phyloP scores from a whole-genome alignment of 2,113 vertebrate species.

The Erythrocercus mccallii region DNA sequence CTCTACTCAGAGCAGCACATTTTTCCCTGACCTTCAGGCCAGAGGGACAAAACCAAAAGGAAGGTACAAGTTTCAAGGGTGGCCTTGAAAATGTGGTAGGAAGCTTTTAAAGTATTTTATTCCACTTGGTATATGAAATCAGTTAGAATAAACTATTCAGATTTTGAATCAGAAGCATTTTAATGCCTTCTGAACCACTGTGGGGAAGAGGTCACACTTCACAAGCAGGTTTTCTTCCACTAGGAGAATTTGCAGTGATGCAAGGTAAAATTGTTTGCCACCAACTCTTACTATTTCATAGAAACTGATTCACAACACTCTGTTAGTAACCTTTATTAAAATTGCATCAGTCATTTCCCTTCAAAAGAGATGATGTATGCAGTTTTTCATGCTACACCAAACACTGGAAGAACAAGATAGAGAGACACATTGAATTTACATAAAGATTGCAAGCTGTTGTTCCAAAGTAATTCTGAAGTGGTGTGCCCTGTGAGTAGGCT shows the following conservation, averaged over 20 bases:
- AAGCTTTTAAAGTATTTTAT: not conserved
- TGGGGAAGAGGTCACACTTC: not conserved
- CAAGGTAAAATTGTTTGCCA: constrained; percentile 29
- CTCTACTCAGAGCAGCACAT: not conserved
- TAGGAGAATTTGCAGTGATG: not conserved
- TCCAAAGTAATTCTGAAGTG: constrained; percentile 73
- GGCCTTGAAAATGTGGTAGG: not conserved
- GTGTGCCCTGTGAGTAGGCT: constrained; percentile 65
- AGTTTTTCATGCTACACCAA: constrained; percentile 59
- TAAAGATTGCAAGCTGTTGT: constrained; percentile 80
- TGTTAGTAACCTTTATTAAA: constrained; percentile 74
- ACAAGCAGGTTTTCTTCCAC: not conserved
- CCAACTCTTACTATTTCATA: not conserved
- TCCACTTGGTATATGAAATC: constrained; percentile 6
- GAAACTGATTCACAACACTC: constrained; percentile 40
- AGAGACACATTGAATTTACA: constrained; percentile 67
- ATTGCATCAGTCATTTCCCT: constrained; percentile 65
- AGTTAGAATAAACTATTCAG: not conserved
- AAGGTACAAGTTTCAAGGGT: not conserved
- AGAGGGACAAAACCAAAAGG: not conserved
- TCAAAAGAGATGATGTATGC: constrained; percentile 53
- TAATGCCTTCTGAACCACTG: not conserved
- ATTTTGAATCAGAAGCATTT: not conserved
- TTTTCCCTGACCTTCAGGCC: not conserved
- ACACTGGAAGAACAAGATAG: constrained; percentile 53